Percentiles rank a stretch among this genome's conserved stretches.
These are phyloP conservation scores for Hylyphantes graminicola DNA, from an alignment of 1,140 invertebrate genomes.

Conservation along the genomic window DNA sequence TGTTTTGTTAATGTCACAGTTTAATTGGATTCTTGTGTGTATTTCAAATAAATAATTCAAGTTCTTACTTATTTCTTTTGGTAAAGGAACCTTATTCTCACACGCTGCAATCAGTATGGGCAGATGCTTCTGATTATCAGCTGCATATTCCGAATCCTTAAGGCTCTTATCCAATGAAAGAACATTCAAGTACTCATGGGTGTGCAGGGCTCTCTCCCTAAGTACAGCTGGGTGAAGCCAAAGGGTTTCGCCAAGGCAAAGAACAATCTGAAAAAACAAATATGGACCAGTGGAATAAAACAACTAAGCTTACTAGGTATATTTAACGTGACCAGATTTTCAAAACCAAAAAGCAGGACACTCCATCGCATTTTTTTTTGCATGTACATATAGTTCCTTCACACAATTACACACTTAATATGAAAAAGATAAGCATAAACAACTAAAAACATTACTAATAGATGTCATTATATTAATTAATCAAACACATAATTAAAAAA, in stretches of 20 bases:
- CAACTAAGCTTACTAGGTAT: neutral
- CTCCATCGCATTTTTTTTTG: no score
- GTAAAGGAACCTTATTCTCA: constrained; percentile 13
- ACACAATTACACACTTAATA: no score
- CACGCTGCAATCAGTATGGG: constrained; percentile 5
- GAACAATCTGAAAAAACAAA: constrained; percentile 38
- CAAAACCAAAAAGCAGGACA: no score
- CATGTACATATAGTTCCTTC: no score
- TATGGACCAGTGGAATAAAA: neutral
- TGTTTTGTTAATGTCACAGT: no score
- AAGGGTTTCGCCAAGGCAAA: constrained; percentile 46
- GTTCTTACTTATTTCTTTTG: constrained; percentile 15
- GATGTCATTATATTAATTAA: no score
- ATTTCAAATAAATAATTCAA: neutral
- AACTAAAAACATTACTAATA: no score
- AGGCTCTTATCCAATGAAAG: constrained; percentile 14
- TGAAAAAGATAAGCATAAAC: no score
- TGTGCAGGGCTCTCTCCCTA: neutral
- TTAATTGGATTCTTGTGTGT: no score
- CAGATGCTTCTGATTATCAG: constrained; percentile 28
- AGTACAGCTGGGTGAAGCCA: constrained; percentile 46
- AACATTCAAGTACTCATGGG: constrained; percentile 30
- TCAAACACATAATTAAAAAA: no score
- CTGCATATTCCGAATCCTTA: constrained; percentile 20
- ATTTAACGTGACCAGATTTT: no score